A percentile compares a stretch with the other conserved stretches of the same genome.
phyloP scores from a whole-genome alignment of 2,113 vertebrate species.

The Hippopotamus amphibius region DNA sequence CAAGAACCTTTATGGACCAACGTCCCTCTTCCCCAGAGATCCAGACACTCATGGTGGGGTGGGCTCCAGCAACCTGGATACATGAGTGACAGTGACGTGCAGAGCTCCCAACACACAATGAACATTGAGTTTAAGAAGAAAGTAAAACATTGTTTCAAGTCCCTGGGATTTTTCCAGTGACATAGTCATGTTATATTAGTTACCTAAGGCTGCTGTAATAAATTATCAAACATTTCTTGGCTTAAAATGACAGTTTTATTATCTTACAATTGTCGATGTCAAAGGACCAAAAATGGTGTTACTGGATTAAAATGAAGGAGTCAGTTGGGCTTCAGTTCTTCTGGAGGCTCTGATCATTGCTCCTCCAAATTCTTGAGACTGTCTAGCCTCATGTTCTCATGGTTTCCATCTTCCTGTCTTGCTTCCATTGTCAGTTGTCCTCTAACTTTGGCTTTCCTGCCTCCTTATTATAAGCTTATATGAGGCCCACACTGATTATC shows the following conservation, averaged over 20 bases:
- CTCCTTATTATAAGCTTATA: not conserved
- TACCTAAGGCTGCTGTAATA: not conserved
- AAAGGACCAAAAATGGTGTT: not conserved
- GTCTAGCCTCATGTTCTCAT: not conserved
- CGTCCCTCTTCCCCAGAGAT: too few species aligned
- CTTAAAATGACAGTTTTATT: not conserved
- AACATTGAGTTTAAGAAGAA: not conserved
- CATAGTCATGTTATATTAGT: not conserved
- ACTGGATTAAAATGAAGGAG: not conserved
- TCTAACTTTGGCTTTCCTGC: too few species aligned
- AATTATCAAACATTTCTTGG: not conserved
- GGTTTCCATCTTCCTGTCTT: not conserved
- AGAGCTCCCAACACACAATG: too few species aligned
- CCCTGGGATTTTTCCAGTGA: not conserved
- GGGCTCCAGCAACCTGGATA: too few species aligned
- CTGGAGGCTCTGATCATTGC: not conserved
- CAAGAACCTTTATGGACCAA: too few species aligned
- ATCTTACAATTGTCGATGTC: not conserved
- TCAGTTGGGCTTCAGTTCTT: not conserved
- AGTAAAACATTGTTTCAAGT: not conserved
- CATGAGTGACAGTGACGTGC: too few species aligned
- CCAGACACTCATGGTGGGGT: too few species aligned
- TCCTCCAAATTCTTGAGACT: not conserved
- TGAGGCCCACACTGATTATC: rapidly evolving
- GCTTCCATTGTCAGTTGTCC: not conserved